Evolutionary conservation across 1,140 invertebrate species (phyloP), one percentile per base, ranked within the genome.

Genomic region (Limonius californicus): DNA sequence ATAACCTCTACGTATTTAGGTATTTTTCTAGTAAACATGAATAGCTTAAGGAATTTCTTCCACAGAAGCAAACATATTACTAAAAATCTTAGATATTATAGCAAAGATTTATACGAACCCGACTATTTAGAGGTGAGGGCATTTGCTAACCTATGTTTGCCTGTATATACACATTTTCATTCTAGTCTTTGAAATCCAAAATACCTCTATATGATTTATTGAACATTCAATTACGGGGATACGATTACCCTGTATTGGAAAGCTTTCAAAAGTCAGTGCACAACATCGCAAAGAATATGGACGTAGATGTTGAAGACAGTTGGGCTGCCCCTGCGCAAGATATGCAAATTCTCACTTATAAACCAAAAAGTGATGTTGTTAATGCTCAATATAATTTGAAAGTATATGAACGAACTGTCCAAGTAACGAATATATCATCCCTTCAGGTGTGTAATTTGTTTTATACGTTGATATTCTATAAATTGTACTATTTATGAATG

Each of bases 181-280:
- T 79, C 63, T 71, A 89, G 87, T 76, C 78, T 47, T 77, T 84
- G 69, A 83, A 87, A 74, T 80, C 85, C 0, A 83, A 87, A 72
- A 80, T 85, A 62, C 90, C 91, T 18, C 73, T 87, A n/a, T 88
- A 90, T 79, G 83, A 88, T 35, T 77, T 77, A 16, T 69, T 95
- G 14, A 91, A 92, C 77, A 79, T 96, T 30, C 86, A 89, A 79
- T 77, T 95, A 19, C 90, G 83, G 70, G 87, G 91, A 2, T 93
- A 94, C 72, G 88, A 92, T 74, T 96, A 84, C 78, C 82, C 89
- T 9, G 69, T 91, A 8, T 73, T 96, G 42, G 92, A 96, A 79
- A 85, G 78, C 68, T 94, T 85, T 73, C 90, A 91, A 74, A 85
- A 82, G 69, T 88, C 88, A 70, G 79, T 95, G 53, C 85, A 93